Evolutionary conservation across 2,113 vertebrate genomes (phyloP), one percentile per base, ranked within the genome.

Genomic region (Verasper variegatus): DNA sequence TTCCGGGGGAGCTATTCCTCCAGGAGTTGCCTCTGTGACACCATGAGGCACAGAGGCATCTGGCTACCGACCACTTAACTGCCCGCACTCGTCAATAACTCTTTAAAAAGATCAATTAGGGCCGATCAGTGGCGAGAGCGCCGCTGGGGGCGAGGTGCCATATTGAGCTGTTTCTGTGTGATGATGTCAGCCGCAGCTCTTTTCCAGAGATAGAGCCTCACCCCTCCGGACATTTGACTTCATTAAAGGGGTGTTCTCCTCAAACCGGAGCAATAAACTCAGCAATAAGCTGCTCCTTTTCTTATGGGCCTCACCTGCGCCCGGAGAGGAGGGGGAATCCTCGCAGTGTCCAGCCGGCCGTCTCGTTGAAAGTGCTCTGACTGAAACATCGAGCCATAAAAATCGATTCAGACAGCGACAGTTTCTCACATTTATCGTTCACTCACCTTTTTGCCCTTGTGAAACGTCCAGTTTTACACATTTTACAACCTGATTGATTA

Each of bases 31-130:
- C 12, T 42, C 5, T 1, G 54, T 11, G 54, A 76, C 59, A 23
- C 4, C 42, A 40, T 4, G 47, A 75, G 63, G 26, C 47, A 0
- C 67, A 2, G 37, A 80, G 81, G 68, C 81, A 59, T 79, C 79
- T 65, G 80, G 75, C 67, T 60, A 42, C 80, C 66, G 89, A 88
- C 86, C 89, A 85, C 47, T 49, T 49, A 1, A 49, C 47, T 18
- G 47, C 47, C 47, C 40, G 67, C 54, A 4, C 82, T 84, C 73
- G 65, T 90, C 89, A 83, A 89, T 91, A 91, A 81, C 86, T 88
- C 88, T 89, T 92, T 91, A 86, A 86, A 87, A 85, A 80, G 87
- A 91, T 91, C 89, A 86, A 88, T 93, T 87, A 78, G 76, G 55
- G 71, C 72, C 72, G 84, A 88, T 89, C 86, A 80, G 84, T 68